These are phyloP conservation scores for Panzeria rudis DNA, from an alignment of 2,888 invertebrate genomes.

Conservation along the genomic window DNA sequence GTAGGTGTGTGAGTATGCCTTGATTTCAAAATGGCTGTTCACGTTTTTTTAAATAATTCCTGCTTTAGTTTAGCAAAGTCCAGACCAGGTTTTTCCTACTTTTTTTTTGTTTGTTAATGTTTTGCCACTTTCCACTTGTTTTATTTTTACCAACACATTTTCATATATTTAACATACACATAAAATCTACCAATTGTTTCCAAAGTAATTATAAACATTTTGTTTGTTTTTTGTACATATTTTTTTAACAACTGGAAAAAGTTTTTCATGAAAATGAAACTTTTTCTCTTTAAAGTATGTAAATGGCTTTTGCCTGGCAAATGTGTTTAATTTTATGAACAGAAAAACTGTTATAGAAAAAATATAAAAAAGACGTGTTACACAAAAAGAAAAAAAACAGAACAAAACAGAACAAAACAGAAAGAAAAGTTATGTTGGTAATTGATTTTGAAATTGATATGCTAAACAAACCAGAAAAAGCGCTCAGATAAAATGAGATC, in stretches of 20 bases:
- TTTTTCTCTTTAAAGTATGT: conserved; percentile 50
- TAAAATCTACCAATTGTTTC: conserved; percentile 30
- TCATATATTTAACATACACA: conserved; percentile 34
- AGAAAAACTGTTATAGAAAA: conserved; percentile 13
- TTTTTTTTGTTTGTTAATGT: not conserved
- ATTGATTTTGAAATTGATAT: conserved; percentile 75
- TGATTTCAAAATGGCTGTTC: not conserved
- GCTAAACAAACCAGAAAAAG: conserved; percentile 48
- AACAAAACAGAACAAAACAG: not conserved
- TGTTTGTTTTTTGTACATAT: conserved; percentile 1
- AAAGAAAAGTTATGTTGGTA: conserved; percentile 71
- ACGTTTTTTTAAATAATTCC: not conserved
- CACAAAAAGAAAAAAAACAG: conserved; percentile 30
- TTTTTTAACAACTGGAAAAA: conserved; percentile 45
- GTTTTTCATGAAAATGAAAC: conserved; percentile 50
- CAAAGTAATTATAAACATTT: conserved; percentile 66
- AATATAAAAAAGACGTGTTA: conserved; percentile 16
- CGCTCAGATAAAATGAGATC: not conserved
- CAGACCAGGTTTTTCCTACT: conserved; percentile 10
- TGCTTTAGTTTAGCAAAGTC: not conserved
- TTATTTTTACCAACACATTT: conserved; percentile 27
- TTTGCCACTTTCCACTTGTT: conserved; percentile 28
- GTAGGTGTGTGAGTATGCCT: not conserved
- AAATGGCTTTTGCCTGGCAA: conserved; percentile 41
- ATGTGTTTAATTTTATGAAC: conserved; percentile 34